Evolutionary conservation across 2,113 vertebrate species (phyloP).

Genomic region (Campylomormyrus tamandua): DNA sequence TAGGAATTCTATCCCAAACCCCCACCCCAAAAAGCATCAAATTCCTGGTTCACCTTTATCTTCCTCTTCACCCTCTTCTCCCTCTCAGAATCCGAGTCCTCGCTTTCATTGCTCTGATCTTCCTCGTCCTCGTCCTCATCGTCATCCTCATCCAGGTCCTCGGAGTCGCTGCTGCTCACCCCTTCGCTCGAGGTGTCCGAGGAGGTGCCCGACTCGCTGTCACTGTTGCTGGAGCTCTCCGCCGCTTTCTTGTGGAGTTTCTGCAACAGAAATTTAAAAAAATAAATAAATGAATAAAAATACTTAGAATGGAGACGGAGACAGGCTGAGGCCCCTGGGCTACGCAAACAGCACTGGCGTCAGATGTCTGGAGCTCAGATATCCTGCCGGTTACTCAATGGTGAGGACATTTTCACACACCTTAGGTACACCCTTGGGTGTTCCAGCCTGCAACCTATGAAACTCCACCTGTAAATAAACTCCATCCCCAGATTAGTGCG

Average conservation of each 20-base stretch:
- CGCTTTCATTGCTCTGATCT: conserved; percentile 76
- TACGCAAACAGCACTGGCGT: background rate
- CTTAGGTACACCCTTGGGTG: background rate
- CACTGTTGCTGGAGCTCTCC: conserved; percentile 80
- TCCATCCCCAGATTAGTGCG: background rate
- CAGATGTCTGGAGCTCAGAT: conserved; percentile 10
- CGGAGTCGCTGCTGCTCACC: conserved; percentile 79
- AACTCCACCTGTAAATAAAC: background rate
- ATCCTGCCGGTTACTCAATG: background rate
- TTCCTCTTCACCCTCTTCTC: conserved; percentile 65
- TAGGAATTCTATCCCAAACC: background rate
- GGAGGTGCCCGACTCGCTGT: conserved; percentile 81
- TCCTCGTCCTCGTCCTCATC: conserved; percentile 64
- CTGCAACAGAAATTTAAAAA: conserved; percentile 38
- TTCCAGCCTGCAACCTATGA: background rate
- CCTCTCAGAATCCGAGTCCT: conserved; percentile 77
- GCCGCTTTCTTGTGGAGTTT: conserved; percentile 71
- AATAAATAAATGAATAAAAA: conserved; percentile 6
- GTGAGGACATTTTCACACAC: background rate
- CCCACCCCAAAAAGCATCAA: background rate
- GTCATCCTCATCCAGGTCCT: conserved; percentile 77
- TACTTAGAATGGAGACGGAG: background rate
- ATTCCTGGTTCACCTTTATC: conserved; percentile 61
- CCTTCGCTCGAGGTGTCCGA: conserved; percentile 83
- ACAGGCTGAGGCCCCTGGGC: background rate